Percentiles rank a stretch among this genome's conserved stretches.
These are phyloP conservation scores for Pandemis corylana DNA, from an alignment of 2,888 invertebrate species.

Conservation along the genomic window DNA sequence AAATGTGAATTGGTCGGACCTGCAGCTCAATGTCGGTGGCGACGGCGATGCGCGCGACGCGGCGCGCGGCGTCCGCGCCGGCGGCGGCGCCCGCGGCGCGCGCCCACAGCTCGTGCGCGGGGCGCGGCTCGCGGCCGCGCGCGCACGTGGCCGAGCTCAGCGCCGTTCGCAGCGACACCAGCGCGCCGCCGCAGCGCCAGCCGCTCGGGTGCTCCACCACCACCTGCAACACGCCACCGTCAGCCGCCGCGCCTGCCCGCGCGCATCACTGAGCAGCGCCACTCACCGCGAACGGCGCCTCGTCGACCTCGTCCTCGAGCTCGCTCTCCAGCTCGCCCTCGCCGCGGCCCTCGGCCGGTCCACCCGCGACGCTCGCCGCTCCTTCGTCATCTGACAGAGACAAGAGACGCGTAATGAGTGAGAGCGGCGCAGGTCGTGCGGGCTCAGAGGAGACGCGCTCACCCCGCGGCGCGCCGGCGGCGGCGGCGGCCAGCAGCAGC, in stretches of 20 bases:
- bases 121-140: slow-evolving; percentile 50
- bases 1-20: not conserved
- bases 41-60: slow-evolving; percentile 47
- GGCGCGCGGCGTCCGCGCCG: slow-evolving; percentile 43
- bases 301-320: slow-evolving; percentile 56
- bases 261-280: not conserved
- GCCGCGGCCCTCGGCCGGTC: slow-evolving; percentile 31
- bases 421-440: not conserved
- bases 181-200: slow-evolving; percentile 54
- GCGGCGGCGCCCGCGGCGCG: slow-evolving; percentile 40
- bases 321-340: slow-evolving; percentile 57
- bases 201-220: slow-evolving; percentile 57
- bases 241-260: not conserved
- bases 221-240: slow-evolving; percentile 47
- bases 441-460: not conserved
- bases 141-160: slow-evolving; percentile 62
- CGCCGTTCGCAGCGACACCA: slow-evolving; percentile 60
- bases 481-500: slow-evolving; percentile 42
- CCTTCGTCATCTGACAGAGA: not conserved
- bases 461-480: slow-evolving; percentile 27
- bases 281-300: slow-evolving; percentile 64
- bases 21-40: slow-evolving; percentile 31
- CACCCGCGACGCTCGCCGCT: not conserved
- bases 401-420: not conserved
- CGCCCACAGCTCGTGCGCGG: slow-evolving; percentile 54